phyloP scores from a whole-genome alignment of 2,113 vertebrate species.

The Gallinago media region DNA sequence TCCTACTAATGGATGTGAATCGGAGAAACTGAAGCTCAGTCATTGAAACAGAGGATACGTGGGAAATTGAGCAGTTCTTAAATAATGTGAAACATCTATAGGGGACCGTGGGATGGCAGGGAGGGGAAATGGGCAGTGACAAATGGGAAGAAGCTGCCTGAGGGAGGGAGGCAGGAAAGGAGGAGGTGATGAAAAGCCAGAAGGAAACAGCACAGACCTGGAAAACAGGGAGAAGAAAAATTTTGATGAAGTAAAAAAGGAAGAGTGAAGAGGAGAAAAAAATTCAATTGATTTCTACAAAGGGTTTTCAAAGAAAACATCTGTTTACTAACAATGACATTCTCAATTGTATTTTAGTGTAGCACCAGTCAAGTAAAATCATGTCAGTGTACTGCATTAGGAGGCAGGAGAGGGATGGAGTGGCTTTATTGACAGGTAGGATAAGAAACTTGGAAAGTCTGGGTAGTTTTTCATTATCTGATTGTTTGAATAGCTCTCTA shows the following conservation, averaged over 20 bases:
- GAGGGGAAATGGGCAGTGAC: background rate
- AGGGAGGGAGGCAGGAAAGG: background rate
- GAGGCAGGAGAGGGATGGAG: background rate
- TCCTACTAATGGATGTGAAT: background rate
- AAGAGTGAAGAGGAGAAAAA: background rate
- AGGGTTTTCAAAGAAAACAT: background rate
- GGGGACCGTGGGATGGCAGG: background rate
- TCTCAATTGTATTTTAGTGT: background rate
- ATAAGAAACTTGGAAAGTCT: background rate
- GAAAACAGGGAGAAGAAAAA: background rate
- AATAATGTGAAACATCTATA: background rate
- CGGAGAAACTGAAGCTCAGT: background rate
- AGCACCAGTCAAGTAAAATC: constrained; percentile 34
- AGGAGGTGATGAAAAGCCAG: background rate
- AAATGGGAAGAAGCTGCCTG: background rate
- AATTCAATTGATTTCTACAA: background rate
- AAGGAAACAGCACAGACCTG: background rate
- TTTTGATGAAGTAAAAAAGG: background rate
- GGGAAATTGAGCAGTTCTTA: background rate
- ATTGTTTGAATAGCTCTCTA: background rate
- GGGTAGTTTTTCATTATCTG: constrained; percentile 32
- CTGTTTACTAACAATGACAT: constrained; percentile 27
- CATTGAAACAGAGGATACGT: background rate
- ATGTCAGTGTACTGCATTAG: background rate
- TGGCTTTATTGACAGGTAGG: constrained; percentile 24